These are phyloP conservation scores for Macrophya annulata DNA, from an alignment of 2,888 invertebrate genomes.

Conservation along the genomic window DNA sequence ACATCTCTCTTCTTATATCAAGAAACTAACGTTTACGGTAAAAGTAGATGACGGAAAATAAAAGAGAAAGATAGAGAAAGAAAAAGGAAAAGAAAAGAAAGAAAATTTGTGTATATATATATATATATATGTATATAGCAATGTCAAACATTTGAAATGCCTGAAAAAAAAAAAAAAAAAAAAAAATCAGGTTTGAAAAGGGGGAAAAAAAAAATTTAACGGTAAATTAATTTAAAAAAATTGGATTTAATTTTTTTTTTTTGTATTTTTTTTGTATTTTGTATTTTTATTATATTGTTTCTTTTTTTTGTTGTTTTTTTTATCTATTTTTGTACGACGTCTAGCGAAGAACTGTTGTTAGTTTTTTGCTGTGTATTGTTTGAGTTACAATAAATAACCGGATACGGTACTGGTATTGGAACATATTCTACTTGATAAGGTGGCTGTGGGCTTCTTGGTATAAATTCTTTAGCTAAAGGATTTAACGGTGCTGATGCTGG, in stretches of 20 bases:
- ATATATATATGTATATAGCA: not conserved
- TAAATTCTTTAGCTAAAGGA: slow-evolving; percentile 90
- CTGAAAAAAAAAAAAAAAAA: not conserved
- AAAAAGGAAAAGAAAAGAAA: slow-evolving; percentile 1
- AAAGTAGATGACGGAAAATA: not conserved
- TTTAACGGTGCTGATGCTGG: slow-evolving; percentile 81
- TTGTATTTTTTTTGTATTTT: slow-evolving; percentile 5
- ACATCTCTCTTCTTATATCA: slow-evolving; percentile 14
- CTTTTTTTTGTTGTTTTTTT: not conserved
- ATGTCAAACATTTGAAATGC: slow-evolving; percentile 5
- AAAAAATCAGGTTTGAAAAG: not conserved
- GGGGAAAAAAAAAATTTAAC: not conserved
- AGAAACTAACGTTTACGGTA: not conserved
- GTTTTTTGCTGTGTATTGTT: slow-evolving; percentile 58
- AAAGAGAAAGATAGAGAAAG: not conserved
- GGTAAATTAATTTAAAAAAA: not conserved
- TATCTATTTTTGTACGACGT: slow-evolving; percentile 48
- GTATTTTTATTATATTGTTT: slow-evolving; percentile 6
- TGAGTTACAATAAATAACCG: slow-evolving; percentile 63
- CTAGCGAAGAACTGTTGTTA: slow-evolving; percentile 55
- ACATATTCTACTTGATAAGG: slow-evolving; percentile 68
- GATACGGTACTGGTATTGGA: slow-evolving; percentile 64
- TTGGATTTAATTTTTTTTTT: not conserved
- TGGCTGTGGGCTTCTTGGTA: slow-evolving; percentile 82
- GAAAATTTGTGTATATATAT: not conserved